A percentile compares a stretch with the other conserved stretches of the same genome.
These are phyloP conservation scores for Cynopterus brachyotis DNA, from an alignment of 2,113 vertebrate species.

Conservation along the genomic window DNA sequence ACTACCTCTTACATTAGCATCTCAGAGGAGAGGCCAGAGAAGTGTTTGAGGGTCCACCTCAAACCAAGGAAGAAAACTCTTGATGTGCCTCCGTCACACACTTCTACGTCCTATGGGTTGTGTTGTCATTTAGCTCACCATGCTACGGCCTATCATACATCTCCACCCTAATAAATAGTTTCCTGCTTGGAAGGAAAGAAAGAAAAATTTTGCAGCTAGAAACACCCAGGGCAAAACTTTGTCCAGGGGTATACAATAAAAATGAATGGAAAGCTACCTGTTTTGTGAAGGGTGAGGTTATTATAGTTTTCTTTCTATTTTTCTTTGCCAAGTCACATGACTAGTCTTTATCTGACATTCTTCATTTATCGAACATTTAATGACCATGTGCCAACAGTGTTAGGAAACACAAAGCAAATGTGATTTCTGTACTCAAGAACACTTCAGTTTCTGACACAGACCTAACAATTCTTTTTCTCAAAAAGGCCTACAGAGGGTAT, in stretches of 20 bases:
- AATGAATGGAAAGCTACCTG: neutral
- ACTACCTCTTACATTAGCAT: fast-evolving
- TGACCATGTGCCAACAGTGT: neutral
- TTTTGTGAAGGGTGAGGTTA: neutral
- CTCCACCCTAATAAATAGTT: neutral
- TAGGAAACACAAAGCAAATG: neutral
- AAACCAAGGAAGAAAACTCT: neutral
- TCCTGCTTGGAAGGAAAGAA: neutral
- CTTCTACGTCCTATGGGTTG: fast-evolving
- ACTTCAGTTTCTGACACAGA: neutral
- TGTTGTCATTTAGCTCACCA: neutral
- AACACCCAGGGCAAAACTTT: neutral
- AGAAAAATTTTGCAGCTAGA: neutral
- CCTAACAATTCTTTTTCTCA: neutral
- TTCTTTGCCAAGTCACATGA: neutral
- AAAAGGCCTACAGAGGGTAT: neutral
- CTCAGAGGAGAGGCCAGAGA: neutral
- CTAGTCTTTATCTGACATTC: neutral
- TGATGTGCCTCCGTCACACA: neutral
- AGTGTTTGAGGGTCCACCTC: neutral
- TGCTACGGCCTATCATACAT: fast-evolving
- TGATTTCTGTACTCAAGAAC: neutral
- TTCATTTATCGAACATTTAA: neutral
- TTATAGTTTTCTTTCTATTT: neutral
- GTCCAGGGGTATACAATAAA: neutral